These are phyloP conservation scores for Acanthiza pusilla DNA, from an alignment of 2,797 vertebrate species.

Conservation along the genomic window DNA sequence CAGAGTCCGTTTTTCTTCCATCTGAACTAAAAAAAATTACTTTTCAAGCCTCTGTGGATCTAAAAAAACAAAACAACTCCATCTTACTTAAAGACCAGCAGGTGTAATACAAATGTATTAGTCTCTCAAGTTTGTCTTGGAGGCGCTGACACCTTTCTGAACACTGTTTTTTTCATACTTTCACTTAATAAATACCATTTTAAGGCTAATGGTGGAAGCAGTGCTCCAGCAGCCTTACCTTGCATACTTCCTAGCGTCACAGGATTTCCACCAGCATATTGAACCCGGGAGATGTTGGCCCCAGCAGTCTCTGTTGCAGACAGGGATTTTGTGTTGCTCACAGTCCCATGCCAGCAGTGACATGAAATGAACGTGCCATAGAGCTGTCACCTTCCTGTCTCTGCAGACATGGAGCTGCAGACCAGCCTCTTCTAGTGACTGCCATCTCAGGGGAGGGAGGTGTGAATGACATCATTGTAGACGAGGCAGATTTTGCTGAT, in stretches of 20 bases:
- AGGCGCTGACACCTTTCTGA: background rate
- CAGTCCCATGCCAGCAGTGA: background rate
- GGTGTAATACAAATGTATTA: background rate
- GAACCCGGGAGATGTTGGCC: rapidly evolving
- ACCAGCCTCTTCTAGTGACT: rapidly evolving
- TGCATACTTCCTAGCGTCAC: background rate
- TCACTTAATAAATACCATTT: background rate
- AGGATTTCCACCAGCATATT: background rate
- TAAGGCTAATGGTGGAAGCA: background rate
- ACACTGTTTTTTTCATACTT: background rate
- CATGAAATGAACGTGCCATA: rapidly evolving
- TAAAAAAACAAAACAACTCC: background rate
- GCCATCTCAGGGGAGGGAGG: background rate
- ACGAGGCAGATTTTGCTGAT: background rate
- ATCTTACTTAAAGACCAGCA: background rate
- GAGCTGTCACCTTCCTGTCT: background rate
- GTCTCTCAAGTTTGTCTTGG: background rate
- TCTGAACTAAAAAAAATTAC: background rate
- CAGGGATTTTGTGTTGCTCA: background rate
- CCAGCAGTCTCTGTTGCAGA: background rate
- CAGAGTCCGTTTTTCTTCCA: background rate
- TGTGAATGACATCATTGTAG: background rate
- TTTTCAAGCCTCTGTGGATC: background rate
- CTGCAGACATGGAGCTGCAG: background rate
- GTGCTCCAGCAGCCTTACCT: background rate